A percentile compares a stretch with the other conserved stretches of the same genome.
Evolutionary conservation across 2,113 vertebrate species (phyloP).

Genomic region (pig (Sus scrofa)): T2T-Sscrofa CM000820.6:68318001-68318500

Average conservation of each 20-base stretch:
- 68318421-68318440: too few species aligned
- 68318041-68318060: conserved; percentile 1
- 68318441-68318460: too few species aligned
- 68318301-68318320: background rate
- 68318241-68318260: background rate
- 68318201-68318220: background rate
- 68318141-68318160: background rate
- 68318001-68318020: conserved; percentile 18
- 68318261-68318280: background rate
- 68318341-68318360: too few species aligned
- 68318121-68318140: background rate
- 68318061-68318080: conserved; percentile 29
- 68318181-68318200: background rate
- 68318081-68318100: background rate
- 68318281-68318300: background rate
- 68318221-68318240: background rate
- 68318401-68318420: too few species aligned
- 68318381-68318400: too few species aligned
- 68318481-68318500: too few species aligned
- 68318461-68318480: too few species aligned
- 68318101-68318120: background rate
- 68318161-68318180: background rate
- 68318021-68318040: background rate
- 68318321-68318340: background rate
- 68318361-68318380: too few species aligned